These are phyloP conservation scores for Lasaia peninsularis DNA, from an alignment of 1,140 invertebrate species.

Conservation along the genomic window DNA sequence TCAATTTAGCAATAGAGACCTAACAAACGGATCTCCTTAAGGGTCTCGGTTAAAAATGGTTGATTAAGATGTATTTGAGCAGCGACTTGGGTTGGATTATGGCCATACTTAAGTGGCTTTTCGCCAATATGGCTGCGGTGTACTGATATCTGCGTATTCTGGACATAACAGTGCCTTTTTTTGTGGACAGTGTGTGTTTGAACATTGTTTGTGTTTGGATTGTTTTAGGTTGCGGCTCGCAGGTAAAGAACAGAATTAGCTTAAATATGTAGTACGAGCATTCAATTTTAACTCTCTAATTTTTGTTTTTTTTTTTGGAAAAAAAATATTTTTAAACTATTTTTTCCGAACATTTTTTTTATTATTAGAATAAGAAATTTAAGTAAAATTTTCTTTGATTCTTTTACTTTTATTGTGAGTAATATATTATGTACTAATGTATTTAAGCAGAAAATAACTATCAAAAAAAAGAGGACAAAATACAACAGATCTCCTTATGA, in stretches of 20 bases:
- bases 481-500: too few relatives aligned
- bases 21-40: conserved; percentile 23
- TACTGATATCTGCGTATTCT: conserved; percentile 32
- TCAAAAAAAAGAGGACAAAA: too few relatives aligned
- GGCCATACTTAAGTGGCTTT: conserved; percentile 43
- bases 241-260: not conserved
- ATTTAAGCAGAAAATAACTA: too few relatives aligned
- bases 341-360: too few relatives aligned
- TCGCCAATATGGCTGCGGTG: conserved; percentile 65
- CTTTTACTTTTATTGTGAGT: too few relatives aligned
- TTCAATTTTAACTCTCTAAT: too few relatives aligned
- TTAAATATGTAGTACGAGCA: too few relatives aligned
- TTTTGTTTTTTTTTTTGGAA: too few relatives aligned
- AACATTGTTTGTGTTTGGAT: conserved; percentile 44
- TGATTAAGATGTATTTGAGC: conserved; percentile 51
- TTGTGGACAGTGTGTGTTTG: conserved; percentile 27
- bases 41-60: conserved; percentile 44
- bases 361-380: too few relatives aligned
- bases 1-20: conserved; percentile 56
- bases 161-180: conserved; percentile 38
- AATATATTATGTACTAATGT: too few relatives aligned
- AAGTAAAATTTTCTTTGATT: too few relatives aligned
- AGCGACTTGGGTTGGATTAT: conserved; percentile 43
- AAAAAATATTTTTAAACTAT: too few relatives aligned
- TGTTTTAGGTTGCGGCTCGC: not conserved